Evolutionary conservation across 2,888 invertebrate genomes (phyloP), one percentile per base, ranked within the genome.

Genomic region (Teleiodes luculella): DNA sequence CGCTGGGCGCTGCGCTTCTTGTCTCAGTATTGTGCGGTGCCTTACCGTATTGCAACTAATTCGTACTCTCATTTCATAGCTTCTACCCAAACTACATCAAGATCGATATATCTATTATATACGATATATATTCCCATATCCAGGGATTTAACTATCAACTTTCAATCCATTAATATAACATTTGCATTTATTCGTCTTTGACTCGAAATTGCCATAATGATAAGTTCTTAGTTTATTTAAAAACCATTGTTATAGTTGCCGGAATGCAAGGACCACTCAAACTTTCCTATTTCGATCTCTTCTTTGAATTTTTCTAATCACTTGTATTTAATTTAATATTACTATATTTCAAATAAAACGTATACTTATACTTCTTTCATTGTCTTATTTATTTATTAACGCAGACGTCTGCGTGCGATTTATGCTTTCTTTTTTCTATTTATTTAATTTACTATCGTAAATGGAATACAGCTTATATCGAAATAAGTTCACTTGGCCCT

Each of bases 201-300:
- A 55, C 53, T 55, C 53, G 52, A 62, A 56, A 52, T 55, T 60
- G 57, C 61, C 56, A 35, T 30, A 47, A 50, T 31, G 13, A 47
- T 46, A 57, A 53, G 49, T 46, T 59, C 31, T 60, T 54, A 60
- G 61, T 62, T 63, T 62, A 58, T 63, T 59, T 62, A 58, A 56
- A 56, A 60, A 52, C 37, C 54, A 50, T 54, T 45, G 51, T 48
- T 49, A 43, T 57, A 53, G 10, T 51, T 51, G 77, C 74, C 74
- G 80, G 80, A 78, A 84, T 92, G 93, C 93, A 94, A 94, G 94
- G 94, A 94, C 94, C 94, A 93, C 93, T 94, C 94, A 94, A 94
- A 92, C 85, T 91, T 92, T 92, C 92, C 92, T 91, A 90, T 80
- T 80, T 76, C 71, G 67, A 75, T 72, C 74, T 72, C 67, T 76